These are phyloP conservation scores for Nephrotoma guestfalica DNA, from an alignment of 2,888 invertebrate species.

Conservation along the genomic window DNA sequence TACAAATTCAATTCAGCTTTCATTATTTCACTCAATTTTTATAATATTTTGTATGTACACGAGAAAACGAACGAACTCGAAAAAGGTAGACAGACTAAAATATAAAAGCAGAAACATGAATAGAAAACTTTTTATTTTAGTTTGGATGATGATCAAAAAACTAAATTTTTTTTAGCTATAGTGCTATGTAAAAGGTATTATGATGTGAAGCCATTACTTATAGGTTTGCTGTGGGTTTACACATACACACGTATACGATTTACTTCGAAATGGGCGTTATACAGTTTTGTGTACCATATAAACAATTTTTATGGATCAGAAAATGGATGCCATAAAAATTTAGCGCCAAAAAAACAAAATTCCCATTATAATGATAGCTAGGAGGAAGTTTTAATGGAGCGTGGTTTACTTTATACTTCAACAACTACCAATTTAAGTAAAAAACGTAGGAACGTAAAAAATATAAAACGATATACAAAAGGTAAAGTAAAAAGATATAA, in stretches of 20 bases:
- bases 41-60: neutral
- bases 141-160: neutral
- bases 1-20: neutral
- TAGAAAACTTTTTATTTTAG: neutral
- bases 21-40: neutral
- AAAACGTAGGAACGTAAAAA: too few species aligned
- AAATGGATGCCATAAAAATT: neutral
- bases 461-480: too few species aligned
- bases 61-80: neutral
- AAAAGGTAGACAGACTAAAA: neutral
- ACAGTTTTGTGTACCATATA: neutral
- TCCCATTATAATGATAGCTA: neutral
- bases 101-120: neutral
- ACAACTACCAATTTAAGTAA: neutral
- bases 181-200: neutral
- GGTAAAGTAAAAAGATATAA: too few species aligned
- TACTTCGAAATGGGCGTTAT: neutral
- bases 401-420: neutral
- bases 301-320: neutral
- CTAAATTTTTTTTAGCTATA: neutral
- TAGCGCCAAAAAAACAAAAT: neutral
- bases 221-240: neutral
- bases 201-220: neutral
- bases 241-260: neutral
- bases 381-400: neutral